These are phyloP conservation scores for Morinoia aosen DNA, from an alignment of 2,888 invertebrate genomes.

Conservation along the genomic window DNA sequence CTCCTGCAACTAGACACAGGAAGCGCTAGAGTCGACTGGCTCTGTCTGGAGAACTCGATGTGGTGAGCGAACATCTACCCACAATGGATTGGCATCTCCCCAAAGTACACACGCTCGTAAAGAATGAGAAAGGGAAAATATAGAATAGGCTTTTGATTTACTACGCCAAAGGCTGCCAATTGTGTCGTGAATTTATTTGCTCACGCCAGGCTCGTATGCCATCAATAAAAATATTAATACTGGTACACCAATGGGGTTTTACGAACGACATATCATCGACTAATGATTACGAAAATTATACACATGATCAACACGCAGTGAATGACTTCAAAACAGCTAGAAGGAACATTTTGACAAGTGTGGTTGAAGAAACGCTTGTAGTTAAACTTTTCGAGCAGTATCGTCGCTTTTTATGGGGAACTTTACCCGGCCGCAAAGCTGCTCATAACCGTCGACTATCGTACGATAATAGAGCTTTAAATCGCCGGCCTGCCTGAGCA, in stretches of 20 bases:
- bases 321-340: not conserved
- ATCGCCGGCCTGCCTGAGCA: not conserved
- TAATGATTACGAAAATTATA: not conserved
- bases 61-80: not conserved
- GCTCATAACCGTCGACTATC: not conserved
- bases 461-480: slow-evolving; percentile 8
- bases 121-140: not conserved
- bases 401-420: not conserved
- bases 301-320: not conserved
- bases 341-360: not conserved
- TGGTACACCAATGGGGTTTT: not conserved
- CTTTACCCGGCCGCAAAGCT: slow-evolving; percentile 2
- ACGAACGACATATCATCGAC: not conserved
- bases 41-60: no score
- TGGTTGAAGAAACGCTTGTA: not conserved
- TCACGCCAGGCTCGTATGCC: not conserved
- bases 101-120: not conserved
- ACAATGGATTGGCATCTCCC: not conserved
- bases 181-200: not conserved
- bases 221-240: not conserved
- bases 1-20: no score
- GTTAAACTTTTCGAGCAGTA: not conserved
- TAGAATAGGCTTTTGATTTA: not conserved
- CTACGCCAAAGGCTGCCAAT: not conserved
- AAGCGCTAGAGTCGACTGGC: no score